phyloP scores from a whole-genome alignment of 2,888 invertebrate genomes.

The Thera britannica region DNA sequence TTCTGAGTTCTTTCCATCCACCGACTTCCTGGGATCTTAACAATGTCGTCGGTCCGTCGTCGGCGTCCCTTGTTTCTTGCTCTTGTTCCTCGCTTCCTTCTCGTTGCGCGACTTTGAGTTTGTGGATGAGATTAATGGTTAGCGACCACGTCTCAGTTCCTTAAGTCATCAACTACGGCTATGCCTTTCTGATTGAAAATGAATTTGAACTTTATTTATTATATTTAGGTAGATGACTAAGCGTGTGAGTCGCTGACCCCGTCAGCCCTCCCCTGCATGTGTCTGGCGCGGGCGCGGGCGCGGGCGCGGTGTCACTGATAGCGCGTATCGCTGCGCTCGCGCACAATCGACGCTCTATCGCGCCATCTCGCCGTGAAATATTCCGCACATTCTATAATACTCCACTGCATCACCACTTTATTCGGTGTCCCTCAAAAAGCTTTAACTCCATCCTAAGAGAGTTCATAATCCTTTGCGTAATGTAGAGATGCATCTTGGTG shows the following conservation, averaged over 20 bases:
- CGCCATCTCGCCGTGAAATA: conserved; percentile 77
- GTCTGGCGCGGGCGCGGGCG: conserved; percentile 43
- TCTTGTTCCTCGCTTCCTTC: too few relatives aligned
- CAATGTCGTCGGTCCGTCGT: too few relatives aligned
- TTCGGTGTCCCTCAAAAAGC: conserved; percentile 29
- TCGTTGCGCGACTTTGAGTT: too few relatives aligned
- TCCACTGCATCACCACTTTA: conserved; percentile 29
- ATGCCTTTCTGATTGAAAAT: too few relatives aligned
- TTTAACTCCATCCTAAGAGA: conserved; percentile 33
- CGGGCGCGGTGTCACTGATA: conserved; percentile 53
- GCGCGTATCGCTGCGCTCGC: conserved; percentile 69
- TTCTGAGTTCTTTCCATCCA: too few relatives aligned
- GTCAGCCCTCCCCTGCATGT: conserved; percentile 37
- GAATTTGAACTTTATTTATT: too few relatives aligned
- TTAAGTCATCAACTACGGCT: too few relatives aligned
- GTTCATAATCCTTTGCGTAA: conserved; percentile 25
- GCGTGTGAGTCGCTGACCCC: neutral
- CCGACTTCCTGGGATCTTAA: too few relatives aligned
- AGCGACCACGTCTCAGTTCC: too few relatives aligned
- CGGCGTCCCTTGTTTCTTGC: too few relatives aligned
- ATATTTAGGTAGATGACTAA: neutral
- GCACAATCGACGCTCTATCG: conserved; percentile 71
- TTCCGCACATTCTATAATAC: conserved; percentile 67
- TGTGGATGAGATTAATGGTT: too few relatives aligned
- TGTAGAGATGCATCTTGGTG: conserved; percentile 29